These are phyloP conservation scores for Aphyosemion australe DNA, from an alignment of 2,113 vertebrate species.

Conservation along the genomic window DNA sequence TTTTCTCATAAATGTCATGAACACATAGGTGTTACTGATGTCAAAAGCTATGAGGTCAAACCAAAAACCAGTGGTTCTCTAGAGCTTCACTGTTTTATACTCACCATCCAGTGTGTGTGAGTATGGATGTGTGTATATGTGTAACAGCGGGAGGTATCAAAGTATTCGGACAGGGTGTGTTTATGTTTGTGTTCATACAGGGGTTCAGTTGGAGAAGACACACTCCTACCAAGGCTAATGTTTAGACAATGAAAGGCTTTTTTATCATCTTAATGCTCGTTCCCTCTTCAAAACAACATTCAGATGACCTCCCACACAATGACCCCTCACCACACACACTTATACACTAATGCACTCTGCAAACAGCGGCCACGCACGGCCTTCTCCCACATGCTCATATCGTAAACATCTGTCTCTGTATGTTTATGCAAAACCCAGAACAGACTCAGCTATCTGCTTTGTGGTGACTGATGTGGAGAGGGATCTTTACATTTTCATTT, in stretches of 20 bases:
- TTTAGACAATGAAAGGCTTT: conserved; percentile 38
- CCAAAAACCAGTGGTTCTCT: not conserved
- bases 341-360: conserved; percentile 36
- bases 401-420: conserved; percentile 37
- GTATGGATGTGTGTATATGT: conserved; percentile 13
- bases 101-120: conserved; percentile 10
- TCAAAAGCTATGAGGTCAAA: not conserved
- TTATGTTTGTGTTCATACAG: conserved; percentile 32
- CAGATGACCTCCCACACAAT: conserved; percentile 56
- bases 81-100: not conserved
- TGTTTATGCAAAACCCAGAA: conserved; percentile 5
- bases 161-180: conserved; percentile 23
- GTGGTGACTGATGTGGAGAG: not conserved
- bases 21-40: not conserved
- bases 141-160: conserved; percentile 33
- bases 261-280: conserved; percentile 15
- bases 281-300: conserved; percentile 62
- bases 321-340: conserved; percentile 47
- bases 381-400: conserved; percentile 29
- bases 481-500: too few relatives aligned
- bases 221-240: conserved; percentile 20
- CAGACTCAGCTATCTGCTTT: conserved; percentile 12
- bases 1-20: too few relatives aligned
- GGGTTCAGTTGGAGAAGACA: conserved; percentile 32
- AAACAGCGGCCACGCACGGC: conserved; percentile 28